Percentiles rank a stretch among this genome's conserved stretches.
Evolutionary conservation across 2,113 vertebrate species (phyloP).

Genomic region (Carassius auratus): DNA sequence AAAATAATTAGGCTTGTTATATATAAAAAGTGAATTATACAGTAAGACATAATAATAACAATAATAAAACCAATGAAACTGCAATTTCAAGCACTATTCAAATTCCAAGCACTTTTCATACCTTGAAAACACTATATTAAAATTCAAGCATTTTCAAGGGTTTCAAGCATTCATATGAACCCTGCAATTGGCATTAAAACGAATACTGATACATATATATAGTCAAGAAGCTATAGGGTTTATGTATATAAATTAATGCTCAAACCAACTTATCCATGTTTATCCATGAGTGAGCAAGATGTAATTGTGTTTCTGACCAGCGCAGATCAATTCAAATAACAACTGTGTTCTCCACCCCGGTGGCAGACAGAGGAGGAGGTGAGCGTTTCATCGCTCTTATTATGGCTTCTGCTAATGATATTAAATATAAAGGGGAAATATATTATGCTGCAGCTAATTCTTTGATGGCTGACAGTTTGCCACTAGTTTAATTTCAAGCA

Average conservation of each 20-base stretch:
- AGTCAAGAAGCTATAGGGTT: conserved; percentile 66
- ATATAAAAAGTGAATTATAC: too few species aligned
- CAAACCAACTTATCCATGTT: conserved; percentile 74
- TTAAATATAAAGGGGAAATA: conserved; percentile 63
- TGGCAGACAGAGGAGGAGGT: conserved; percentile 38
- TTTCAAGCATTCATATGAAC: too few species aligned
- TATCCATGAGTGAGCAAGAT: conserved; percentile 73
- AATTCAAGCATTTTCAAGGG: too few species aligned
- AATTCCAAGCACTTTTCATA: too few species aligned
- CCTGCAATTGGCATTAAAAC: too few species aligned
- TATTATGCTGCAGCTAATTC: conserved; percentile 56
- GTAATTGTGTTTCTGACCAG: conserved; percentile 77
- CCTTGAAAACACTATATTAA: too few species aligned
- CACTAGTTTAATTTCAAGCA: conserved; percentile 51
- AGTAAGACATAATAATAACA: too few species aligned
- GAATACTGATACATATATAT: too few species aligned
- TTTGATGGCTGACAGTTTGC: conserved; percentile 57
- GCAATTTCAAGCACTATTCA: too few species aligned
- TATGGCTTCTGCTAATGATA: conserved; percentile 65
- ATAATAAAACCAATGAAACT: too few species aligned
- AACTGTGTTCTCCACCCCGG: not conserved
- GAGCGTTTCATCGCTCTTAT: conserved; percentile 55
- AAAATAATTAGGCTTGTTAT: too few species aligned
- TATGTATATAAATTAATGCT: conserved; percentile 79
- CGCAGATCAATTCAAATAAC: conserved; percentile 68